A percentile compares a stretch with the other conserved stretches of the same genome.
These are phyloP conservation scores for Tetramorium simillimum DNA, from an alignment of 1,140 invertebrate genomes.

Conservation along the genomic window DNA sequence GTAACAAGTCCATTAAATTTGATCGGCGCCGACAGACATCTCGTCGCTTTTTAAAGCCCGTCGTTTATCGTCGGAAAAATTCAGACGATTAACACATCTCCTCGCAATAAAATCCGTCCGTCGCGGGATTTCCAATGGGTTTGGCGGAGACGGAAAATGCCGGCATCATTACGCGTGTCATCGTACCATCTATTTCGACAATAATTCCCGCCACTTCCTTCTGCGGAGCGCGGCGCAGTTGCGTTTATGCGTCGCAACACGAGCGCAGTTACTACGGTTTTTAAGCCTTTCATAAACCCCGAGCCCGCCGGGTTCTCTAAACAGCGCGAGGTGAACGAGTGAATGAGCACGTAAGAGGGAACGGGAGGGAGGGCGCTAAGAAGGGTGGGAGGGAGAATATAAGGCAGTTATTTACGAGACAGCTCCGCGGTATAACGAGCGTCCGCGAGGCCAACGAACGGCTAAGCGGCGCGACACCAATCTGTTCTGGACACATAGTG, in stretches of 20 bases:
- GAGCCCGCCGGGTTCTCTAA: constrained; percentile 64
- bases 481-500: constrained; percentile 79
- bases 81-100: constrained; percentile 20
- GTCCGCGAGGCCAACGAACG: constrained; percentile 79
- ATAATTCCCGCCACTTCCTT: constrained; percentile 43
- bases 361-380: constrained; percentile 62
- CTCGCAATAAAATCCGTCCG: constrained; percentile 2
- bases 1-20: constrained; percentile 27
- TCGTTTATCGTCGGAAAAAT: constrained; percentile 2
- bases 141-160: neutral
- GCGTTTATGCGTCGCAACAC: constrained; percentile 50
- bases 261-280: constrained; percentile 64
- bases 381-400: constrained; percentile 74
- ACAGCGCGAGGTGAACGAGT: constrained; percentile 65
- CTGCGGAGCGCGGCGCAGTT: constrained; percentile 10
- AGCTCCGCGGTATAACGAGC: constrained; percentile 81
- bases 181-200: constrained; percentile 22
- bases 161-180: neutral
- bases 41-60: constrained; percentile 12
- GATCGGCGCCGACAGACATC: neutral
- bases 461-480: constrained; percentile 81
- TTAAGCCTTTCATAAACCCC: constrained; percentile 71
- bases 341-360: constrained; percentile 70
- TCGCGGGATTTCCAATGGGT: neutral
- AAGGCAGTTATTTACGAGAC: constrained; percentile 82